Evolutionary conservation across 1,140 invertebrate genomes (phyloP), one percentile per base, ranked within the genome.

Genomic region (Chrysomallon squamiferum): DNA sequence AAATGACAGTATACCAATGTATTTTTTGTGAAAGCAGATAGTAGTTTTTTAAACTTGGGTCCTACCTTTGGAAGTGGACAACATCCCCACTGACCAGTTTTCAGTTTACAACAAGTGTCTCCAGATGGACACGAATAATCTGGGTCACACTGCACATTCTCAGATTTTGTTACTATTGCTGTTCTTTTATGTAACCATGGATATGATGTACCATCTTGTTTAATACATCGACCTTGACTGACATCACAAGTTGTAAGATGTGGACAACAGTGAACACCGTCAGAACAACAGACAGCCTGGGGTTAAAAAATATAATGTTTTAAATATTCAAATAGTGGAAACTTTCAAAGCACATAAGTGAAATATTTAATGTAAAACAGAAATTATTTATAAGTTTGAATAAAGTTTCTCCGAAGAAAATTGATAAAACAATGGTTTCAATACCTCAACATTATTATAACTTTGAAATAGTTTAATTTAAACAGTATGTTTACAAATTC

Each of bases 21-120:
- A n/a, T n/a, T n/a, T n/a, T n/a, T n/a, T n/a, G n/a, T n/a, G n/a
- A n/a, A n/a, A n/a, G n/a, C n/a, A n/a, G n/a, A n/a, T n/a, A n/a
- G n/a, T n/a, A n/a, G n/a, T n/a, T n/a, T n/a, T n/a, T n/a, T n/a
- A n/a, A n/a, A n/a, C n/a, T n/a, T n/a, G n/a, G n/a, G n/a, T 38
- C 65, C 63, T 69, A 79, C 86, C 65, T 85, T 68, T 22, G 77
- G 71, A 13, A 79, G 59, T 15, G 84, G 85, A 70, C 86, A 87
- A 58, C 86, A 87, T 45, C 83, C 85, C 66, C 76, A 86, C 9
- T 70, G 49, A 29, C 76, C 80, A 49, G 62, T 52, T 0, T 22
- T 62, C 18, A 83, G 25, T 45, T 76, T 68, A 73, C 86, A 87
- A 66, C 86, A 87, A 13, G 86, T 87, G 15, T 72, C 70, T 6